These are phyloP conservation scores for Gymnoscopelus microlampas DNA, from an alignment of 2,797 vertebrate species.

Conservation along the genomic window DNA sequence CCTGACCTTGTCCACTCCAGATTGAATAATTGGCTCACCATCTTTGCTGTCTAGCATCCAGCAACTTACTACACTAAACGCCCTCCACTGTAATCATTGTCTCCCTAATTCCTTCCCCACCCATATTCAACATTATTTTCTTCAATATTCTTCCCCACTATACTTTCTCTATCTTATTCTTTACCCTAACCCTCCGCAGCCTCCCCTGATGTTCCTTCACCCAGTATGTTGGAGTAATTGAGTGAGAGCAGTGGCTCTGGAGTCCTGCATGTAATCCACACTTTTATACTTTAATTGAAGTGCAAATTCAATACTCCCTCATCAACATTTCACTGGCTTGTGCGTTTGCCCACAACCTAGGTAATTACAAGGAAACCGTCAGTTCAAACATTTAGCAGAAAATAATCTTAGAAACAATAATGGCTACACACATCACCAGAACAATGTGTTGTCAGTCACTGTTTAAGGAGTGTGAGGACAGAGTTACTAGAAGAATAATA, in stretches of 20 bases:
- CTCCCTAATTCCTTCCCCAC: constrained; percentile 1
- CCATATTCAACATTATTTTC: background rate
- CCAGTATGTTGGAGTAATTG: constrained; percentile 80
- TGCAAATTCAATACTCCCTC: constrained; percentile 90
- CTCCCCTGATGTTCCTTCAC: constrained; percentile 42
- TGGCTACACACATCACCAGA: constrained; percentile 42
- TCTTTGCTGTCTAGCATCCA: background rate
- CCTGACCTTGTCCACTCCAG: constrained; percentile 25
- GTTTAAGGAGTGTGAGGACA: constrained; percentile 34
- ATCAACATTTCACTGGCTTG: constrained; percentile 81
- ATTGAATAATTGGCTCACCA: constrained; percentile 28
- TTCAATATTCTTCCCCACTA: constrained; percentile 1
- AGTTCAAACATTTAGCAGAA: constrained; percentile 83
- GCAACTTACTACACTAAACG: background rate
- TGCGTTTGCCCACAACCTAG: constrained; percentile 86
- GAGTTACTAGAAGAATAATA: constrained; percentile 34
- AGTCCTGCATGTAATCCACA: constrained; percentile 84
- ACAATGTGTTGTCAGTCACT: constrained; percentile 23
- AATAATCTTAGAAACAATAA: constrained; percentile 69
- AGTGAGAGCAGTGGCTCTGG: constrained; percentile 79
- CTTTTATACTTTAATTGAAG: constrained; percentile 94
- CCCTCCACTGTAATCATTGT: background rate
- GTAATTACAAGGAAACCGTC: constrained; percentile 89
- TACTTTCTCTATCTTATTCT: constrained; percentile 23
- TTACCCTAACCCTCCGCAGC: constrained; percentile 22